Base-by-base conservation (phyloP, 2,113 vertebrate species). In the Poeciliopsis occidentalis region DNA sequence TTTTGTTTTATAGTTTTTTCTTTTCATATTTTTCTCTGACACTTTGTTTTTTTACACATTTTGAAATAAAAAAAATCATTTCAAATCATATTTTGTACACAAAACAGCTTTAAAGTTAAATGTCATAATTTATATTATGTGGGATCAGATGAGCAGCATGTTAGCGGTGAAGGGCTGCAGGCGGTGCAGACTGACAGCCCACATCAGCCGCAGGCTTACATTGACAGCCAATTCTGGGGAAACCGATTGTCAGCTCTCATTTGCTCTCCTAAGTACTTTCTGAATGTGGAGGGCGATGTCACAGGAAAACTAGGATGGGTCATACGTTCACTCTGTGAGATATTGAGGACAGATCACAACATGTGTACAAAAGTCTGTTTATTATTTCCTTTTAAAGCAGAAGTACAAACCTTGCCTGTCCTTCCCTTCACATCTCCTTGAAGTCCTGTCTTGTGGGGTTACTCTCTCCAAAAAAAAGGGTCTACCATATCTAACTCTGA, bases 401-500 rank as follows among this genome's bases (percentile, higher is more conserved):
- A 17, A 60, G 78, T 73, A 24, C 27, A 82, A 57, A 67, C 73
- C 57, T 61, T 47, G 67, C 73, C 80, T 65, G 60, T 39, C 65
- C 44, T 47, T 80, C 85, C 34, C 26, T 75, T 75, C 75, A 75
- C 69, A 47, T 64, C 37, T 37, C 79, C 92, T 91, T 92, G 85
- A 92, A 90, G 84, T 76, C 13, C 62, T 60, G 64, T 86, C 87
- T 79, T 69, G 60, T 67, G 75, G 81, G 83, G 75, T 70, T 76
- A 41, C 74, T 78, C 71, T 19, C 68, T 76, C 65, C 66, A 27
- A 76, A 83, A 47, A 69, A 86, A 73, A 81, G n/a, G 60, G 44
- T 71, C 61, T 67, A 57, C 84, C 60, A 64, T 71, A 78, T 81
- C 83, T 69, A 74, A 63, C 81, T 74, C 67, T 66, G 37, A 60